phyloP scores from a whole-genome alignment of 2,888 invertebrate genomes.

The Criorhina ranunculi region DNA sequence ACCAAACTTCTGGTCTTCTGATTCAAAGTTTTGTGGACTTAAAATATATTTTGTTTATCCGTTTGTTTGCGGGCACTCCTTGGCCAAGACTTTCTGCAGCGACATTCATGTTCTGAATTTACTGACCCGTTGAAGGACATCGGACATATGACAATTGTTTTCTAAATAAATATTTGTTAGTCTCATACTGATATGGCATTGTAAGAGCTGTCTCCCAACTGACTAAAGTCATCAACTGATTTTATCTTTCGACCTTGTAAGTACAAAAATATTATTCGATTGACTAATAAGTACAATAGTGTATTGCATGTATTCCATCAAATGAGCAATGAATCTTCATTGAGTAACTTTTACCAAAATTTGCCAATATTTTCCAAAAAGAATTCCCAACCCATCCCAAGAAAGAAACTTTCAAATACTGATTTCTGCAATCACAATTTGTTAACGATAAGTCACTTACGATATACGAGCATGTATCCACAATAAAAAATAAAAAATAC shows the following conservation, averaged over 20 bases:
- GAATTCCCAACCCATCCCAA: conserved; percentile 7
- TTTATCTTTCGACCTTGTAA: not conserved
- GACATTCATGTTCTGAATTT: no score
- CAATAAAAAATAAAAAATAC: not conserved
- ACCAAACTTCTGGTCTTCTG: no score
- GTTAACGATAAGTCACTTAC: conserved; percentile 13
- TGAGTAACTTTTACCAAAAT: conserved; percentile 21
- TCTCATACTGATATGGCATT: no score
- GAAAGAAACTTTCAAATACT: not conserved
- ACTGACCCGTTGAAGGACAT: no score
- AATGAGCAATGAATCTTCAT: conserved; percentile 1
- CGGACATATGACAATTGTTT: no score
- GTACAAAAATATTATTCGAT: not conserved
- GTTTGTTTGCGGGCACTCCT: no score
- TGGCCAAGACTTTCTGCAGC: no score
- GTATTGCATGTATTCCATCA: not conserved
- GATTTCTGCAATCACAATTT: conserved; percentile 4
- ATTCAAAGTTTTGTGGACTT: no score
- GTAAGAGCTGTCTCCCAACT: no score
- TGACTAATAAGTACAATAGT: no score
- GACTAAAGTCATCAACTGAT: not conserved
- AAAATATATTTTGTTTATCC: no score
- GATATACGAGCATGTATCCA: not conserved
- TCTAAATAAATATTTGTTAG: no score
- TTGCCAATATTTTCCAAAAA: not conserved